Evolutionary conservation across 2,888 invertebrate genomes (phyloP).

Genomic region (Pecten maximus): DNA sequence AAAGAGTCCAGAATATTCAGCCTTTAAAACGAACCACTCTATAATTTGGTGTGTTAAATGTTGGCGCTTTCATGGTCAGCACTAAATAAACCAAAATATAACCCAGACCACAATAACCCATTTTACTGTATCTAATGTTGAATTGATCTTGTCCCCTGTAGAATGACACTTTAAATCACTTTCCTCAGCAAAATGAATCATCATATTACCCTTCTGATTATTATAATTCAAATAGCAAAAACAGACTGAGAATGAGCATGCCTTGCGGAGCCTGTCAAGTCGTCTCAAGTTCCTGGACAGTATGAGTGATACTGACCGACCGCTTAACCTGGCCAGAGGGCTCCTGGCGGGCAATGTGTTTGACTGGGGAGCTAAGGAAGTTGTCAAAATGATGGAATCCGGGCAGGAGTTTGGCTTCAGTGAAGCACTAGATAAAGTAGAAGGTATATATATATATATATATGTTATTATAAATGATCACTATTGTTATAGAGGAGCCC

Average conservation of each 20-base stretch:
- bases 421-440: constrained; percentile 92
- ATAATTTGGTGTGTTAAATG: too few relatives aligned
- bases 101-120: too few relatives aligned
- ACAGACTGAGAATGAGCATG: constrained; percentile 92
- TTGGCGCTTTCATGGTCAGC: too few relatives aligned
- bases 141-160: too few relatives aligned
- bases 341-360: constrained; percentile 94
- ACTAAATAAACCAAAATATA: too few relatives aligned
- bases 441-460: constrained; percentile 83
- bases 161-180: too few relatives aligned
- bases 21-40: too few relatives aligned
- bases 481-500: too few relatives aligned
- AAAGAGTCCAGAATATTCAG: too few relatives aligned
- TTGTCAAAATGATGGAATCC: constrained; percentile 91
- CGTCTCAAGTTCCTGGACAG: constrained; percentile 89
- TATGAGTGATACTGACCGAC: constrained; percentile 84
- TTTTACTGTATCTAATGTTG: too few relatives aligned
- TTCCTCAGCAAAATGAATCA: too few relatives aligned
- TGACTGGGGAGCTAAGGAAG: constrained; percentile 98
- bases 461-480: neutral
- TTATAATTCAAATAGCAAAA: constrained; percentile 87
- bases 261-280: constrained; percentile 88
- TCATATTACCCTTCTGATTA: neutral
- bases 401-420: constrained; percentile 88
- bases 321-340: constrained; percentile 84